Base-by-base conservation (phyloP, 2,113 vertebrate genomes). In the Opisthocomus hoazin region DNA sequence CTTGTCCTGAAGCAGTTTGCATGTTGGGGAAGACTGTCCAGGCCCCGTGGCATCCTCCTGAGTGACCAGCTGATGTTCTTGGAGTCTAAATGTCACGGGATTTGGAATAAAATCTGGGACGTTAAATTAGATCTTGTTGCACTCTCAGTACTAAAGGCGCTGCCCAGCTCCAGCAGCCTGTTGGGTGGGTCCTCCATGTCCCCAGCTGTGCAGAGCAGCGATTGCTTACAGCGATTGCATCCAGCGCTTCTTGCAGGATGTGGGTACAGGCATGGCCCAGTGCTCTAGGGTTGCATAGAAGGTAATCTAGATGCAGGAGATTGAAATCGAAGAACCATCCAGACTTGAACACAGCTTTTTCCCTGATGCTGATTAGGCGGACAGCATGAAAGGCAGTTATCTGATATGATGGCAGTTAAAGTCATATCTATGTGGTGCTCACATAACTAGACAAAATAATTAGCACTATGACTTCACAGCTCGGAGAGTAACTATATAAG, bases 101-200 rank as follows among this genome's bases (percentile, higher is more conserved):
- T 61, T 22, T 2, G 2, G 30, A 65, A 48, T 36, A 26, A 84
- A 80, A 50, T 23, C 53, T 54, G 68, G 53, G 43, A 41, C 5
- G 3, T 51, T 51, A n/a, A 41, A 4, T 69, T 60, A 56, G 41
- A 39, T 4, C 5, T 80, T 2, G 0, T 32, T 46, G 29, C 17
- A 17, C 0, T 0, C 54, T 61, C 0, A 0, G 13, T 88, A 36
- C 34, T 27, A 32, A 51, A 75, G 34, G 20, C 10, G 2, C 9
- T 61, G 30, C 36, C 29, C 45, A 37, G 60, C 60, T 77, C 30
- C 15, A 51, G 77, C 32, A 77, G n/a, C 21, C 48, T 82, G 4
- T 45, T 75, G 48, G 50, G 21, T n/a, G 51, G 2, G 20, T 75
- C 15, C 43, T 85, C 10, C 64, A 32, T 41, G 12, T 41, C n/a